Evolutionary conservation across 2,797 vertebrate species (phyloP).

Genomic region (Chromis chromis): DNA sequence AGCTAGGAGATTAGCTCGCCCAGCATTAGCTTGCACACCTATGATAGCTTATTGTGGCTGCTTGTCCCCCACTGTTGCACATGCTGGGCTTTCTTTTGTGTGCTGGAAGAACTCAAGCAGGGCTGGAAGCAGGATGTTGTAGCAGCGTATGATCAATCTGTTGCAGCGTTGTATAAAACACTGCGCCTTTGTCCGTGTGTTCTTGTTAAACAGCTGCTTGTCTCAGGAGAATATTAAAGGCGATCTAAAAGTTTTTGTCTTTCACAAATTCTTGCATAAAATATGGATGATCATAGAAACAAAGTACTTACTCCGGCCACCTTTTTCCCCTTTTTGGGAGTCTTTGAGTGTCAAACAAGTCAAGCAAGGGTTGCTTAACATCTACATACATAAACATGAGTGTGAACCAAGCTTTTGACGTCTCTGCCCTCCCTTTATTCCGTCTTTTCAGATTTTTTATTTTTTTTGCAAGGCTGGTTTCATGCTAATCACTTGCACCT

Average conservation of each 20-base stretch:
- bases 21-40: slow-evolving; percentile 6
- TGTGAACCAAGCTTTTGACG: slow-evolving; percentile 40
- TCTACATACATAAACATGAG: slow-evolving; percentile 78
- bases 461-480: slow-evolving; percentile 46
- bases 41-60: slow-evolving; percentile 25
- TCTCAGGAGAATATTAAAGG: neutral
- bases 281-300: slow-evolving; percentile 15
- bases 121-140: neutral
- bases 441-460: slow-evolving; percentile 30
- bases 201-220: slow-evolving; percentile 15
- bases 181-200: too few relatives aligned
- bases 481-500: slow-evolving; percentile 78
- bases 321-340: slow-evolving; percentile 36
- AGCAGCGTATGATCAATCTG: slow-evolving; percentile 12
- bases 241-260: slow-evolving; percentile 10
- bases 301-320: slow-evolving; percentile 29
- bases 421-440: slow-evolving; percentile 51
- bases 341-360: slow-evolving; percentile 61
- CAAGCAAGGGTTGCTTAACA: slow-evolving; percentile 37
- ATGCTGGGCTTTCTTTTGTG: slow-evolving; percentile 5
- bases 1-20: slow-evolving; percentile 39
- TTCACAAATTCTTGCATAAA: slow-evolving; percentile 28
- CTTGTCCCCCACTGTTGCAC: slow-evolving; percentile 6
- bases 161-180: too few relatives aligned
- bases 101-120: slow-evolving; percentile 15